Evolutionary conservation across 92 coral and sea anemone species (phyloP).

Genomic region (Palythoa grandis): DNA sequence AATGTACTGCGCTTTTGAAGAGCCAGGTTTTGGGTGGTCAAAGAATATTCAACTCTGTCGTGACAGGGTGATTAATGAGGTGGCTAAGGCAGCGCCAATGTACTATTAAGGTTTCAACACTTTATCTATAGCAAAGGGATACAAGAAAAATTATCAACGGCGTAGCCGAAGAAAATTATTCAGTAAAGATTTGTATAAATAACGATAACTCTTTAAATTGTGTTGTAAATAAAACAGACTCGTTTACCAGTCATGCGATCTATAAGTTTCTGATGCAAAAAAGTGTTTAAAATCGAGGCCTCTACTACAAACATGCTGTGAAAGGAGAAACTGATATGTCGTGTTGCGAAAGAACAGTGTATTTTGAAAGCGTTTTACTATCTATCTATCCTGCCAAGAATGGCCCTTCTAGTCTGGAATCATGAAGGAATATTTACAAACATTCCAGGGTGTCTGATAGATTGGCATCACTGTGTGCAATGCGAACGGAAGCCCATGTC

Average conservation of each 20-base stretch:
- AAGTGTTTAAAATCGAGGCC: too few relatives aligned
- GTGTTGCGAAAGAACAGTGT: background rate
- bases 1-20: background rate
- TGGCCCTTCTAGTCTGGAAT: background rate
- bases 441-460: background rate
- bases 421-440: too few relatives aligned
- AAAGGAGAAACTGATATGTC: background rate
- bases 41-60: too few relatives aligned
- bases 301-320: background rate
- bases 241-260: too few relatives aligned
- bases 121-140: background rate
- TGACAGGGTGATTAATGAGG: background rate
- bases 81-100: background rate
- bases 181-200: background rate
- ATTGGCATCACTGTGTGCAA: constrained; percentile 3
- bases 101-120: background rate
- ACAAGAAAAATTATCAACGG: background rate
- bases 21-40: too few relatives aligned
- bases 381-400: background rate
- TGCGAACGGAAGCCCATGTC: background rate
- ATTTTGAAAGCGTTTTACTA: background rate
- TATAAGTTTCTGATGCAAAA: too few relatives aligned
- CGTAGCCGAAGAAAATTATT: background rate
- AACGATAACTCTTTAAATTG: too few relatives aligned
- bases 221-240: too few relatives aligned